Base-by-base conservation (phyloP, 2,888 invertebrate species). In the Liopterus haemorrhoidalis region DNA sequence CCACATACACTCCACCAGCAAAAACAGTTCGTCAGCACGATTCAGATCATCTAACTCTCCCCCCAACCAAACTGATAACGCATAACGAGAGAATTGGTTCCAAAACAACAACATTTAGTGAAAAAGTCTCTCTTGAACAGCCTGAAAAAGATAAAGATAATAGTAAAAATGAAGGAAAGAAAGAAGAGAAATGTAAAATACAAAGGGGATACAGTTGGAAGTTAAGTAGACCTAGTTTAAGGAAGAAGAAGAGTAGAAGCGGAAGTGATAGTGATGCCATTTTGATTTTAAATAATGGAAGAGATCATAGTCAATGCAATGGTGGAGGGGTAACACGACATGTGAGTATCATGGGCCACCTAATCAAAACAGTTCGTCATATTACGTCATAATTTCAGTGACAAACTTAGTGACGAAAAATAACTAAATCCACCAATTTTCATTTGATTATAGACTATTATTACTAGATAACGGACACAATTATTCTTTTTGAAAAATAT, bases 131-230 rank as follows among this genome's bases (percentile, higher is more conserved):
- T 5, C n/a, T 45, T 4, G 38, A 19, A 14, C 5, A 3, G 21
- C 40, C 11, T 21, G 2, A 25, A 2, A 25, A 8, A 25, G 38
- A 60, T 47, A 28, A 54, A 49, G 49, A 56, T 43, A 49, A 46
- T 32, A 41, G 50, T 3, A 57, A 54, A 45, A 49, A 49, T n/a
- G 56, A 57, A 31, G 53, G 55, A 35, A 55, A 58, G 20, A 59
- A 62, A 16, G 60, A 59, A 28, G 58, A 56, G n/a, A 76, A 71
- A 51, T 73, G 72, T 51, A 70, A 76, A 56, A 74, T 81, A 16
- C 80, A 80, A 54, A 70, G 84, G 56, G 81, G 81, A 14, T 82
- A 82, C 59, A 86, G 87, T 50, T 85, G 83, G 82, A 81, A 83
- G 56, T 70, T 83, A 54, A 80, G 82, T 12, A 74, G 81, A 48